These are phyloP conservation scores for Hippocampus kuda DNA, from an alignment of 2,797 vertebrate species.

Conservation along the genomic window DNA sequence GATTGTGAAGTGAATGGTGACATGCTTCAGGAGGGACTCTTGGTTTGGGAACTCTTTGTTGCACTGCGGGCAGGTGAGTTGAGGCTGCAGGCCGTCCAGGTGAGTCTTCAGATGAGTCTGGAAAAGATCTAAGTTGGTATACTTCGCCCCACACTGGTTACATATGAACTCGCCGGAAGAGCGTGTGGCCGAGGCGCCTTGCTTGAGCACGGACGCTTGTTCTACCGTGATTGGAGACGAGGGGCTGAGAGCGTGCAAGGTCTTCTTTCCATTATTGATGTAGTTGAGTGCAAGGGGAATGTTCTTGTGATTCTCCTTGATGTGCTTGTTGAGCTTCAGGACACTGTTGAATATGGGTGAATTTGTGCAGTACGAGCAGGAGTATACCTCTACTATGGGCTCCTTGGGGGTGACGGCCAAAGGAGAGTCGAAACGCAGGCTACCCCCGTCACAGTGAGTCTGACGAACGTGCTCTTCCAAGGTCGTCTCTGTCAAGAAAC, in stretches of 20 bases:
- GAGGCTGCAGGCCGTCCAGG: constrained; percentile 84
- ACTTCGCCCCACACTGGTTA: constrained; percentile 97
- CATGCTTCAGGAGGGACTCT: constrained; percentile 91
- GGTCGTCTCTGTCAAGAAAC: constrained; percentile 94
- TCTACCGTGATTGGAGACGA: constrained; percentile 89
- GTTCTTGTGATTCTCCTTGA: constrained; percentile 99
- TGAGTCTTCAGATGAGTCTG: constrained; percentile 98
- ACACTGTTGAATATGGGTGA: constrained; percentile 98
- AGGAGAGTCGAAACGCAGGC: constrained; percentile 91
- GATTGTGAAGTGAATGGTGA: constrained; percentile 93
- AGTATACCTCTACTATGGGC: constrained; percentile 95
- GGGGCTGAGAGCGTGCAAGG: constrained; percentile 85
- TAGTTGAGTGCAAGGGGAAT: constrained; percentile 97
- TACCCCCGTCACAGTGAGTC: constrained; percentile 91
- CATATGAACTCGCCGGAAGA: constrained; percentile 88
- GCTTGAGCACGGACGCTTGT: constrained; percentile 82
- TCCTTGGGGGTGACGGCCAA: constrained; percentile 90
- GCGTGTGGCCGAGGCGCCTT: constrained; percentile 76
- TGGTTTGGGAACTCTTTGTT: constrained; percentile 97
- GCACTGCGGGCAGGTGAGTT: constrained; percentile 91
- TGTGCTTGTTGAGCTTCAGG: constrained; percentile 95
- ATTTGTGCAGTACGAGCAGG: constrained; percentile 98
- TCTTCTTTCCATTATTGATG: constrained; percentile 94
- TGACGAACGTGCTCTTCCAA: constrained; percentile 97
- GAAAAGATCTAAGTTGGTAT: constrained; percentile 89